These are phyloP conservation scores for Fratercula arctica DNA, from an alignment of 2,797 vertebrate species.

Conservation along the genomic window DNA sequence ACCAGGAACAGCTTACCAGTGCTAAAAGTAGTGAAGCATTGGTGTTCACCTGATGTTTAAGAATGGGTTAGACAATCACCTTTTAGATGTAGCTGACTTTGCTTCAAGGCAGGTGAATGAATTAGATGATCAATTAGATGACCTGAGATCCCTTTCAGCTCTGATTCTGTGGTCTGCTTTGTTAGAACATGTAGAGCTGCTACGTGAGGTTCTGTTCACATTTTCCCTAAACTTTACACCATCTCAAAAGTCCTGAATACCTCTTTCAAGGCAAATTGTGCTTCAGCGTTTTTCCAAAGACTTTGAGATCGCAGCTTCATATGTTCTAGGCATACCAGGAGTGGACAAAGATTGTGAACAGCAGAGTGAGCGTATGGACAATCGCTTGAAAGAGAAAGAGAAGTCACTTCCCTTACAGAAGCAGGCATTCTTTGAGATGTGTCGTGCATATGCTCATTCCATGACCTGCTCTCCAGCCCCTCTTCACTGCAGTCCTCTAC, in stretches of 20 bases:
- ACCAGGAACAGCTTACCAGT: not conserved
- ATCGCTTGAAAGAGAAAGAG: slow-evolving; percentile 12
- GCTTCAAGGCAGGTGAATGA: not conserved
- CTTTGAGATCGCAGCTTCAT: not conserved
- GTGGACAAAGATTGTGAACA: not conserved
- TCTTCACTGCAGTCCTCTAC: slow-evolving; percentile 69
- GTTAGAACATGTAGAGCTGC: not conserved
- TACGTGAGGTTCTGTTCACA: not conserved
- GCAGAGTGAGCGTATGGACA: not conserved
- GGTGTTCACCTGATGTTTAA: not conserved
- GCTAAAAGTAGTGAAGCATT: accelerated
- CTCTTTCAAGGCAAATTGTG: not conserved
- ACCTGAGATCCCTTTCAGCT: not conserved
- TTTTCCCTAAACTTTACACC: not conserved
- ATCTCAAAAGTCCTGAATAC: not conserved
- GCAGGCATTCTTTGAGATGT: slow-evolving; percentile 47
- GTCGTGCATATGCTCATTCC: slow-evolving; percentile 63
- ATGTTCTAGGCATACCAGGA: not conserved
- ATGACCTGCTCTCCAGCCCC: slow-evolving; percentile 54
- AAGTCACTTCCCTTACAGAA: slow-evolving; percentile 57
- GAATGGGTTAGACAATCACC: not conserved
- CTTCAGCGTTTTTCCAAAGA: not conserved
- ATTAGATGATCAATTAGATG: not conserved
- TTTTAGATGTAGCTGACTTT: not conserved
- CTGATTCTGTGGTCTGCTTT: not conserved